These are phyloP conservation scores for Echinarachnius parma DNA, from an alignment of 53 echinoderm and acorn worm species.

Conservation along the genomic window DNA sequence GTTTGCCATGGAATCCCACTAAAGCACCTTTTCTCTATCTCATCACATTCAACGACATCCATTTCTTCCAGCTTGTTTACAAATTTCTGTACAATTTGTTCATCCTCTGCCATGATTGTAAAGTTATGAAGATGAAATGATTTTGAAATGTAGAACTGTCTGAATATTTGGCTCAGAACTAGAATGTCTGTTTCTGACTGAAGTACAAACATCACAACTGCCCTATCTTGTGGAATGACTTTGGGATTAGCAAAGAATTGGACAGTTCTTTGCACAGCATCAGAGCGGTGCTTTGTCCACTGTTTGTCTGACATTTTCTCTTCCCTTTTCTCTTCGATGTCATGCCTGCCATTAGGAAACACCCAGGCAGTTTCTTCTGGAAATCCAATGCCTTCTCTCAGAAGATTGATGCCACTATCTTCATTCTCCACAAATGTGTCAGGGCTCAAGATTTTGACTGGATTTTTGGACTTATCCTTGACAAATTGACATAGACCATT, in stretches of 20 bases:
- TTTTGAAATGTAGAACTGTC: constrained; percentile 26
- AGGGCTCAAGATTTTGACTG: constrained; percentile 34
- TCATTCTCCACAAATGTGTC: constrained; percentile 9
- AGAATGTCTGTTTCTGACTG: constrained; percentile 46
- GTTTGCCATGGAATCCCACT: constrained; percentile 38
- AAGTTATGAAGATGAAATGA: constrained; percentile 33
- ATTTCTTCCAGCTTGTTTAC: background rate
- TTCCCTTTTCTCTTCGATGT: background rate
- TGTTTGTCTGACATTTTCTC: constrained; percentile 30
- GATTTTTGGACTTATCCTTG: background rate
- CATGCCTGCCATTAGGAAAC: constrained; percentile 57
- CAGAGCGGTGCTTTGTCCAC: constrained; percentile 30
- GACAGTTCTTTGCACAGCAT: constrained; percentile 44
- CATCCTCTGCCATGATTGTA: constrained; percentile 40
- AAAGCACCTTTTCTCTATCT: constrained; percentile 42
- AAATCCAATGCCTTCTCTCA: constrained; percentile 32
- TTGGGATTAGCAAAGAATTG: constrained; percentile 40
- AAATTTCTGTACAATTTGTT: background rate
- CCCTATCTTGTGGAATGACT: constrained; percentile 49
- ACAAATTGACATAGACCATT: constrained; percentile 49
- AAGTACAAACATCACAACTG: constrained; percentile 54
- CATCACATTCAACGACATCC: background rate
- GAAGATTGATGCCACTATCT: background rate
- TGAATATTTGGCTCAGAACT: constrained; percentile 48
- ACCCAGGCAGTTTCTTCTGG: constrained; percentile 56